Evolutionary conservation across 1,140 invertebrate species (phyloP), one percentile per base, ranked within the genome.

Genomic region (Bombus sylvicola): DNA sequence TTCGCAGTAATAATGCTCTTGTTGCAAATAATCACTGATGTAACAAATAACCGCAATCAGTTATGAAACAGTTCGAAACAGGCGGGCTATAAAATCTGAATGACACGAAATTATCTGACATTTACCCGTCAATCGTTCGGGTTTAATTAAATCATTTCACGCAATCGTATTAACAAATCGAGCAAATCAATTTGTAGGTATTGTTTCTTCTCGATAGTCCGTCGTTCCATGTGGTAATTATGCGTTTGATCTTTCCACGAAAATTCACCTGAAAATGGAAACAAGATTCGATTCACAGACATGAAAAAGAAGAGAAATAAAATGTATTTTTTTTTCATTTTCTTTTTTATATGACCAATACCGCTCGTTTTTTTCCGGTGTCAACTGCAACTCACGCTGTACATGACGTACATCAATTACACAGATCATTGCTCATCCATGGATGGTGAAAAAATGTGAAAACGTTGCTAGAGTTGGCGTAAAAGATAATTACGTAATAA

Each of bases 401-500:
- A 3, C 3, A 59, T 57, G 73, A 77, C 81, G 28, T 22, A 43
- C 22, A 37, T 68, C 62, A 47, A 77, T 77, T 77, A 18, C 57
- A 41, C 18, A 22, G 12, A 66, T 53, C 22, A 83, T 77, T 83
- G 81, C 18, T 83, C 43, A 34, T 64, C 28, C 43, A 77, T 6
- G 39, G n/a, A 0, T 34, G 28, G 18, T 34, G 28, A 3, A 71
- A 47, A 41, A 18, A 41, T 10, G 34, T 18, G 3, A 37, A n/a
- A 69, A 69, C 3, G 37, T 31, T 72, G 79, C 59, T 47, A 57
- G 34, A 5, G 12, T 53, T 37, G 37, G 37, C 47, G 12, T 22
- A 12, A n/a, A 64, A 78, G 13, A 8, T 39, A 31, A 78, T 78
- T 78, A 12, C 37, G 18, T 72, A 72, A 81, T 53, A 22, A 53